Evolutionary conservation across 2,888 invertebrate species (phyloP), one percentile per base, ranked within the genome.

Genomic region (Crossocerus cetratus): DNA sequence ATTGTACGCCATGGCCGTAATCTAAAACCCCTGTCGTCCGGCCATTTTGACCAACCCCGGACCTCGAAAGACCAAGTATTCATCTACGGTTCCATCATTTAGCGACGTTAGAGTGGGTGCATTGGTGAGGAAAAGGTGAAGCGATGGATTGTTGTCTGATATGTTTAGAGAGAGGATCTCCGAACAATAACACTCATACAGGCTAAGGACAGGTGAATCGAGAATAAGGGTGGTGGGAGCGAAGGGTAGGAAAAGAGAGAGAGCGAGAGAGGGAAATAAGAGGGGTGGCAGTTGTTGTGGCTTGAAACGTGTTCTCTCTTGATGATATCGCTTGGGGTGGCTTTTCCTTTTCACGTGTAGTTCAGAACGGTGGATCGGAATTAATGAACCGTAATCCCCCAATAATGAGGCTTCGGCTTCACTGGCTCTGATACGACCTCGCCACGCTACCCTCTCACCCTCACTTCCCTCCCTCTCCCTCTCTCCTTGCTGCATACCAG

Each of bases 331-430:
- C 80, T 83, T 71, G 73, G 83, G 81, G 77, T 79, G 73, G 72
- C 83, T 84, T 83, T 84, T 83, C 82, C 81, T 83, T 86, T 86
- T 86, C 84, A 78, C 80, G 81, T 81, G 83, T 83, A 82, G 84
- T 84, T 84, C 81, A 78, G 82, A 84, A 80, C 81, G 81, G 78
- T 84, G 80, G 82, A 84, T 85, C 80, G 80, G 80, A 83, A 84
- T 86, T 88, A 88, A 89, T 88, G 86, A 88, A 86, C 85, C 83
- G 86, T 88, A 88, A 88, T 88, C 87, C 88, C 78, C 81, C 86
- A 83, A 85, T 87, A 88, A 88, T 86, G 88, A 88, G 84, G 84
- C 84, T 84, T 83, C 83, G 77, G 83, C 85, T 86, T 81, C 82
- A 77, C 79, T 83, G 85, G 81, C 80, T 81, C 81, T 82, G 84